A percentile compares a stretch with the other conserved stretches of the same genome.
phyloP scores from a whole-genome alignment of 2,113 vertebrate species.

The Gobiocypris rarus region DNA sequence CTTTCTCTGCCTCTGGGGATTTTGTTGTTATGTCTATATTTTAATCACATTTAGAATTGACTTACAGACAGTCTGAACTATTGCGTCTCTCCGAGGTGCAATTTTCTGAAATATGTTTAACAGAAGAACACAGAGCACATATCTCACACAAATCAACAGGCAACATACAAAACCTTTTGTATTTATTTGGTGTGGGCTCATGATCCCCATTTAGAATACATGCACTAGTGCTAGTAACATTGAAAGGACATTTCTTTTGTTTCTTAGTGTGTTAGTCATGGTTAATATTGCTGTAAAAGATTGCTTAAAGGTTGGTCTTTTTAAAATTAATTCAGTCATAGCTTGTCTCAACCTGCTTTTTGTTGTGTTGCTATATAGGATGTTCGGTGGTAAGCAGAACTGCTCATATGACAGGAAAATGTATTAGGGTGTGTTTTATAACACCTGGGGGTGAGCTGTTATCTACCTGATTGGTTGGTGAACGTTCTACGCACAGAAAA shows the following conservation, averaged over 20 bases:
- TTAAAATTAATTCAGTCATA: conserved; percentile 1
- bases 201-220: background rate
- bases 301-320: background rate
- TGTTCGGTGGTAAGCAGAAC: background rate
- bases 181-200: background rate
- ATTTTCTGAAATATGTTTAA: conserved; percentile 29
- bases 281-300: background rate
- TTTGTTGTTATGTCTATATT: conserved; percentile 15
- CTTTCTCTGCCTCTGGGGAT: background rate
- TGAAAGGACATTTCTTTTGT: background rate
- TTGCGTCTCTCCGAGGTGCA: background rate
- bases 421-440: background rate
- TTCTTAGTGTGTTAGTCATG: background rate
- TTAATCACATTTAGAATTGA: conserved; percentile 6
- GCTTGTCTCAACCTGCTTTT: conserved; percentile 44
- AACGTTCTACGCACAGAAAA: too few relatives aligned
- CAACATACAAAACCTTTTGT: conserved; percentile 16
- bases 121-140: background rate
- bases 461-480: background rate
- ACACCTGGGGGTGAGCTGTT: background rate
- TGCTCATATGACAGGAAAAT: background rate
- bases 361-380: background rate
- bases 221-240: background rate
- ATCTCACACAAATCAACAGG: conserved; percentile 1
- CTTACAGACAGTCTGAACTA: background rate